phyloP scores from a whole-genome alignment of 2,797 vertebrate genomes.

The Phalanger gymnotis region DNA sequence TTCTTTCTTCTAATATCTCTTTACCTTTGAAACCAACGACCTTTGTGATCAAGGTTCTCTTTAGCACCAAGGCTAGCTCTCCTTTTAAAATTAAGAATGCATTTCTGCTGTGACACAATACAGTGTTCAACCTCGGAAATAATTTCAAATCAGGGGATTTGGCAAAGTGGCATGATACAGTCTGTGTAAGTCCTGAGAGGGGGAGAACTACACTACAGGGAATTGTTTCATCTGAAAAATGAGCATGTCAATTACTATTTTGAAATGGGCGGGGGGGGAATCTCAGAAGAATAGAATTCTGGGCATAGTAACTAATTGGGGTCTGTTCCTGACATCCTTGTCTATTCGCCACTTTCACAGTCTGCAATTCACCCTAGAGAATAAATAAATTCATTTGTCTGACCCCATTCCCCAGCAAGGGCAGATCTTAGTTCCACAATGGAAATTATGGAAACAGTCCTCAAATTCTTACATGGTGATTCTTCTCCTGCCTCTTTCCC shows the following conservation, averaged over 20 bases:
- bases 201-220: slow-evolving; percentile 36
- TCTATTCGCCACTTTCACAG: background rate
- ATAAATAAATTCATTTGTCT: slow-evolving; percentile 59
- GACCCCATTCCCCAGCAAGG: slow-evolving; percentile 57
- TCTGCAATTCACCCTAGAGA: slow-evolving; percentile 49
- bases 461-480: slow-evolving; percentile 45
- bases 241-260: slow-evolving; percentile 65
- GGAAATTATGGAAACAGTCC: slow-evolving; percentile 55
- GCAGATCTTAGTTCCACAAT: slow-evolving; percentile 1
- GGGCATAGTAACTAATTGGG: background rate
- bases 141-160: slow-evolving; percentile 59
- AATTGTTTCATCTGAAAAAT: slow-evolving; percentile 61
- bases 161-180: slow-evolving; percentile 47
- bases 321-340: slow-evolving; percentile 15
- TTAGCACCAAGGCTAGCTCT: slow-evolving; percentile 11
- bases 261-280: background rate
- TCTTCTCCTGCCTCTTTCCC: background rate
- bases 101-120: slow-evolving; percentile 23
- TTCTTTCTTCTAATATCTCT: background rate
- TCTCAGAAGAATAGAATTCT: background rate
- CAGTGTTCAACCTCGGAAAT: slow-evolving; percentile 18
- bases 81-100: slow-evolving; percentile 10
- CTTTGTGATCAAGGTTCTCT: background rate
- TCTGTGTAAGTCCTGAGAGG: slow-evolving; percentile 43
- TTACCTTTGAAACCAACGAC: background rate